A percentile compares a stretch with the other conserved stretches of the same genome.
These are phyloP conservation scores for Tipula helvola DNA, from an alignment of 2,888 invertebrate genomes.

Conservation along the genomic window DNA sequence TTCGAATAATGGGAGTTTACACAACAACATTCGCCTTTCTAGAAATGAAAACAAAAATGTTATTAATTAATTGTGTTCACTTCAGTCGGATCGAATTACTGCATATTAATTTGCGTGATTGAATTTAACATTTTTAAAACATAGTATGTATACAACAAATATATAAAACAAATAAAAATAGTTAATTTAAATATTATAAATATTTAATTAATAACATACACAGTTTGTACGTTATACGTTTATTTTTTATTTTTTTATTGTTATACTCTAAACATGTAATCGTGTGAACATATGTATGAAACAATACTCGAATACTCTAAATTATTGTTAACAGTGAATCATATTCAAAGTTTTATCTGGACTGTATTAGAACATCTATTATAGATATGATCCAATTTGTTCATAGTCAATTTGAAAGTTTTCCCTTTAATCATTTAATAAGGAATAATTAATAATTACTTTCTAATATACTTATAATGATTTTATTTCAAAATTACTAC, in stretches of 20 bases:
- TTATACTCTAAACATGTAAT: background rate
- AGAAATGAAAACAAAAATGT: background rate
- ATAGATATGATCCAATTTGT: no score
- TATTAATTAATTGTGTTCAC: background rate
- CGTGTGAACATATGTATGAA: no score
- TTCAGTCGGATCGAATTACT: background rate
- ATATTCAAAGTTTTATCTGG: no score
- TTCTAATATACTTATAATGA: no score
- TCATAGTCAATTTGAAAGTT: no score
- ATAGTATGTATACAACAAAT: background rate
- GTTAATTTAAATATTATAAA: background rate
- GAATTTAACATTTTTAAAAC: background rate
- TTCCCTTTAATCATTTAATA: no score
- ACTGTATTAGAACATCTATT: no score
- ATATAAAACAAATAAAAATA: background rate
- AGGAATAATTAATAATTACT: no score
- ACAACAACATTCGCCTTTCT: background rate
- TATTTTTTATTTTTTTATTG: background rate
- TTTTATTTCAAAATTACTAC: no score
- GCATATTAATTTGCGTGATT: background rate
- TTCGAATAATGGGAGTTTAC: background rate
- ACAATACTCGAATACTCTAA: no score
- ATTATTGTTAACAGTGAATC: no score
- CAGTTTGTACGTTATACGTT: background rate
- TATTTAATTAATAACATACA: background rate